A percentile compares a stretch with the other conserved stretches of the same genome.
Evolutionary conservation across 2,797 vertebrate species (phyloP).

Genomic region (Scomberomorus guttatus): DNA sequence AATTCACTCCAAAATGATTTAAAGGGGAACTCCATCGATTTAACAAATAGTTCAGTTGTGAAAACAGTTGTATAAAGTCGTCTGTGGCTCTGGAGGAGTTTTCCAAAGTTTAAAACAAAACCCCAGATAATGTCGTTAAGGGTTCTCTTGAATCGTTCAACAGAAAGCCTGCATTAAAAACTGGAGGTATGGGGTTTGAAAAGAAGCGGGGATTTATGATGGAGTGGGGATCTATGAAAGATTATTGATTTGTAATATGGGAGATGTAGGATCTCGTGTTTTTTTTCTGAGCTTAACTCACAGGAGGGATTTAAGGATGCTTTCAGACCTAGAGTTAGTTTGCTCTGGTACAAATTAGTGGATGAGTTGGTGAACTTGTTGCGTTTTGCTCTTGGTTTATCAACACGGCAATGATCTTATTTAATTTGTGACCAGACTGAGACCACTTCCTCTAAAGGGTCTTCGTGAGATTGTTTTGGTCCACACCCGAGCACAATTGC

Average conservation of each 20-base stretch:
- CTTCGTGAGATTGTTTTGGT: too few species aligned
- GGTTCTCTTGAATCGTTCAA: background rate
- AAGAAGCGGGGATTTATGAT: background rate
- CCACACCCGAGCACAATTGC: too few species aligned
- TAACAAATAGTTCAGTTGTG: background rate
- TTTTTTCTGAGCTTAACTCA: background rate
- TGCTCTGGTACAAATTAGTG: too few species aligned
- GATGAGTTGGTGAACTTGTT: too few species aligned
- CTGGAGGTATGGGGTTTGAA: background rate
- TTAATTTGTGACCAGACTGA: too few species aligned
- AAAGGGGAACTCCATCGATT: too few species aligned
- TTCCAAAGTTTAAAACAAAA: background rate
- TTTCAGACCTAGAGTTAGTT: too few species aligned
- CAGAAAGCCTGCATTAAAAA: too few species aligned
- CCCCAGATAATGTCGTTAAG: background rate
- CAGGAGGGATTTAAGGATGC: too few species aligned
- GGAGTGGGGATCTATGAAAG: background rate
- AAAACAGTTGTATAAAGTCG: background rate
- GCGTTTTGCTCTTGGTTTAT: too few species aligned
- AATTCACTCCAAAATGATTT: background rate
- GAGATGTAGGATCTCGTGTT: background rate
- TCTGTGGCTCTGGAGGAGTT: background rate
- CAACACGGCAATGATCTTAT: too few species aligned
- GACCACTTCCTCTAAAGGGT: too few species aligned
- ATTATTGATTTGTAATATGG: background rate